Base-by-base conservation (phyloP, 2,888 invertebrate species). In the Hemithea aestivaria region DNA sequence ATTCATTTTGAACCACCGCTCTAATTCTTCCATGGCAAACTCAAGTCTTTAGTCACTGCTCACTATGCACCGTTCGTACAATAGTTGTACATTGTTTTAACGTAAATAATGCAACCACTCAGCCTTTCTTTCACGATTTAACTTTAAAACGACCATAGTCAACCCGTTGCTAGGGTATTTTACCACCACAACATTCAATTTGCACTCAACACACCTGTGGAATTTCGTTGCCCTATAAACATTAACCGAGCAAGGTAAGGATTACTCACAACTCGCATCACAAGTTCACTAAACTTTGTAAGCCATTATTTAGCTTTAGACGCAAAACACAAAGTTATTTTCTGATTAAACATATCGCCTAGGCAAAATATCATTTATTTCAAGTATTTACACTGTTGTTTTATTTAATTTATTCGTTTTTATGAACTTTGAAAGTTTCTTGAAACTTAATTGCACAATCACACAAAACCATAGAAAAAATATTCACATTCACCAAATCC, bases 241-340 rank as follows among this genome's bases (percentile, higher is more conserved):
- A 67, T 16, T 16, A 16, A 4, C 16, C 16, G 16, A 58, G 59
- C 63, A 68, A 67, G 58, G 62, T 61, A 64, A 23, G 44, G 48
- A 62, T 64, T 58, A 65, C 59, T 53, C 50, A 56, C 61, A 63
- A 65, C 59, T 53, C 50, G 55, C 61, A 63, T 61, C 55, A 60
- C 58, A 78, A 80, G 84, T 84, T 84, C 82, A 85, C 79, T 84
- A 75, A 83, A 83, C 83, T 84, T 79, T 73, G 56, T 60, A 51
- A 52, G 55, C 57, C 58, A 61, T 59, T 58, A 57, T 56, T 58
- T 35, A 26, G 37, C 34, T 12, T 21, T 44, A 48, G 42, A 36
- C 21, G 48, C 32, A 33, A 35, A 36, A 36, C 10, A 21, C 24
- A 24, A 2, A 31, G 6, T 10, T 27, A 8, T 28, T 28, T 12